Evolutionary conservation across 2,797 vertebrate genomes (phyloP).

Genomic region (Bucorvus abyssinicus): DNA sequence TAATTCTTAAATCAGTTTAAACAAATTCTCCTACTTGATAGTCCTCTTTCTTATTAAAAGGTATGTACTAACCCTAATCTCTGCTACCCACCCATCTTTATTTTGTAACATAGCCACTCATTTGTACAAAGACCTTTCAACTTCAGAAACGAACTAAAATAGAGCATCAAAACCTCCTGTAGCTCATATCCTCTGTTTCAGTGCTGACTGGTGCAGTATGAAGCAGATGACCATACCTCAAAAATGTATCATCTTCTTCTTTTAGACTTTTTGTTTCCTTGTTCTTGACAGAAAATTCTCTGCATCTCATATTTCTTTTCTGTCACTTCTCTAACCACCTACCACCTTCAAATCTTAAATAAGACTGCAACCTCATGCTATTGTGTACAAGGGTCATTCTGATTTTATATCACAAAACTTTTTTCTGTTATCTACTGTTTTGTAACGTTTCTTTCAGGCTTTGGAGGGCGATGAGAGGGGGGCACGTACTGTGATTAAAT

Average conservation of each 20-base stretch:
- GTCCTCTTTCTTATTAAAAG: background rate
- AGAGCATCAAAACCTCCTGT: background rate
- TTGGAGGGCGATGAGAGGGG: background rate
- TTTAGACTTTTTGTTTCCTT: background rate
- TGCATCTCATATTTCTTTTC: background rate
- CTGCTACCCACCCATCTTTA: background rate
- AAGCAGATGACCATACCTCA: background rate
- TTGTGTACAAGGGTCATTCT: background rate
- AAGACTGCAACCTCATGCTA: background rate
- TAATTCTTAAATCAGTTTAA: background rate
- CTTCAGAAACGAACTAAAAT: background rate
- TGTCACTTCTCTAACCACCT: background rate
- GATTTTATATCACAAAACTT: background rate
- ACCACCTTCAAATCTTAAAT: background rate
- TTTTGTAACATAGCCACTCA: background rate
- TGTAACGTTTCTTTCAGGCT: background rate
- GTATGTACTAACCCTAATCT: background rate
- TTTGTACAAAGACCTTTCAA: background rate
- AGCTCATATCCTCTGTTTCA: background rate
- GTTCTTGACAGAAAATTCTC: background rate
- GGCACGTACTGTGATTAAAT: background rate
- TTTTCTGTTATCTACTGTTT: background rate
- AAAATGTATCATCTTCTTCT: background rate
- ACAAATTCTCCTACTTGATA: background rate
- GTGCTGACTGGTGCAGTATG: background rate